These are phyloP conservation scores for Lerista edwardsae DNA, from an alignment of 2,797 vertebrate genomes.

Conservation along the genomic window DNA sequence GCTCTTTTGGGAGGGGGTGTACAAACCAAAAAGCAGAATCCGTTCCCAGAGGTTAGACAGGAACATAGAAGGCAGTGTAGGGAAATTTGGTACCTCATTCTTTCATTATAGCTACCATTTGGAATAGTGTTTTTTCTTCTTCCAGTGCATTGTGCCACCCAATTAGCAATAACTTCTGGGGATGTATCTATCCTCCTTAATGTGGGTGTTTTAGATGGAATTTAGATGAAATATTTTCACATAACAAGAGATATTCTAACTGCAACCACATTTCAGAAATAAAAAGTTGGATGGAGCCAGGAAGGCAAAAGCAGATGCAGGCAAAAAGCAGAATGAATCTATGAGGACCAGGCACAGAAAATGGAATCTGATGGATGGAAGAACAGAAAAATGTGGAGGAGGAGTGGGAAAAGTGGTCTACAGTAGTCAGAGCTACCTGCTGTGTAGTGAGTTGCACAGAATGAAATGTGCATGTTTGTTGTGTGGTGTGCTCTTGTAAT, in stretches of 20 bases:
- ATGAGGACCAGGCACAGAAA: neutral
- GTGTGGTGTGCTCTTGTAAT: neutral
- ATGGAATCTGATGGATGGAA: neutral
- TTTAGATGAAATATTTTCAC: neutral
- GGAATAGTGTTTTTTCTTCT: neutral
- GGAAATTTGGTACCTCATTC: neutral
- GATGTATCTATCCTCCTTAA: neutral
- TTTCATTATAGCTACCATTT: neutral
- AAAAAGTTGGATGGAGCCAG: neutral
- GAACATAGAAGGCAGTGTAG: no score
- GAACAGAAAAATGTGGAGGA: no score
- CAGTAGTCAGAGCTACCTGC: neutral
- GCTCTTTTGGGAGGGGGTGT: no score
- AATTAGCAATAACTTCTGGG: neutral
- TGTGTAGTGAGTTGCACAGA: neutral
- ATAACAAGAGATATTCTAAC: neutral
- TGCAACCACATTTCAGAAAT: neutral
- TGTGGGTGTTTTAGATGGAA: neutral
- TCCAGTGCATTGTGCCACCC: neutral
- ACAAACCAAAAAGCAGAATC: no score
- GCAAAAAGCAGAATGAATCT: neutral
- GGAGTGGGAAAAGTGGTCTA: neutral
- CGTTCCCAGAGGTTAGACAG: no score
- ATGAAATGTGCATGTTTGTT: neutral
- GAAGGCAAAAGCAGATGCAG: neutral